Conservation (phyloP, 2,797 vertebrate genomes). For the Mareca penelope region DNA sequence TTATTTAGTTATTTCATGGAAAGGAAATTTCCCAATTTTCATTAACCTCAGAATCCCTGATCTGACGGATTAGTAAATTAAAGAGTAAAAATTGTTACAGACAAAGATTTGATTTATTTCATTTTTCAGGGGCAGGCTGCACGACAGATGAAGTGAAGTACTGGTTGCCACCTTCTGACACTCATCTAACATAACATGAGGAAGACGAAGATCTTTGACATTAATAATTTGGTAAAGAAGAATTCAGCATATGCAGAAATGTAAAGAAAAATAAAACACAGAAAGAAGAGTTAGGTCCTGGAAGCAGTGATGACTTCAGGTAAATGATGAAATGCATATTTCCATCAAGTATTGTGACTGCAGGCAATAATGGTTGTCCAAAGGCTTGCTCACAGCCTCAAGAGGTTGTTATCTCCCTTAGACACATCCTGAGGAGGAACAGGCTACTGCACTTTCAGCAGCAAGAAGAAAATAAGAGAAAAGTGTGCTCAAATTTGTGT, state of each 20-base stretch:
- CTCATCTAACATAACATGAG: not conserved
- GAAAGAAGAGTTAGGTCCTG: not conserved
- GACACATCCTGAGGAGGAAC: not conserved
- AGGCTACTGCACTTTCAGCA: not conserved
- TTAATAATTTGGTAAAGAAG: not conserved
- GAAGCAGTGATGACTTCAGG: not conserved
- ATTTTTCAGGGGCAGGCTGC: not conserved
- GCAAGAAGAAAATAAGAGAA: not conserved
- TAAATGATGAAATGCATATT: not conserved
- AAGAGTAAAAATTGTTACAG: not conserved
- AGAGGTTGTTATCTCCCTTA: not conserved
- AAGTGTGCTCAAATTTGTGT: not conserved
- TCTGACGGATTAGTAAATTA: not conserved
- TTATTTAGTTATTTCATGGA: not conserved
- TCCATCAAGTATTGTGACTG: not conserved
- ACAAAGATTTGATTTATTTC: not conserved
- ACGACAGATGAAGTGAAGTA: not conserved
- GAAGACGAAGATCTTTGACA: not conserved
- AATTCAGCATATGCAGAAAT: not conserved
- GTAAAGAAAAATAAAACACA: not conserved
- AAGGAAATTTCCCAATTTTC: not conserved
- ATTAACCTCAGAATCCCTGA: not conserved
- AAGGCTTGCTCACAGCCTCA: rapidly evolving
- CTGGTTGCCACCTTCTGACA: not conserved
- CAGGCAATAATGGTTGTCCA: not conserved